A percentile compares a stretch with the other conserved stretches of the same genome.
Evolutionary conservation across 2,113 vertebrate genomes (phyloP).

Genomic region (Xiphophorus couchianus): DNA sequence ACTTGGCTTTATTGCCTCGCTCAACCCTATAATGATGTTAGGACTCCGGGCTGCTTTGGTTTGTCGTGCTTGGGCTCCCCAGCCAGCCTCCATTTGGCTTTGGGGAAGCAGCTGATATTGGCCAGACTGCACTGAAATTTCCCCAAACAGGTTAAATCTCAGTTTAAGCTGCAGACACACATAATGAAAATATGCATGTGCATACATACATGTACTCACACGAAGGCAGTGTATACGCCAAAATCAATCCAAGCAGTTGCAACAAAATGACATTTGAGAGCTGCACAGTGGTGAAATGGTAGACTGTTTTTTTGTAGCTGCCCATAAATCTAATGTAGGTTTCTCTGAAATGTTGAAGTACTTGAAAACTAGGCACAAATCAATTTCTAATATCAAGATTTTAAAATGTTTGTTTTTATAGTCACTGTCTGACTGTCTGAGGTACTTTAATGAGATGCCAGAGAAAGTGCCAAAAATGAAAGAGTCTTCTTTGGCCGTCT

Average conservation of each 20-base stretch:
- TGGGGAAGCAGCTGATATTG: conserved; percentile 69
- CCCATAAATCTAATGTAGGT: background rate
- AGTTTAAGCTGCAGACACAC: conserved; percentile 51
- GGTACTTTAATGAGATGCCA: too few species aligned
- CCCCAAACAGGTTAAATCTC: conserved; percentile 73
- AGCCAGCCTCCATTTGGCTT: conserved; percentile 71
- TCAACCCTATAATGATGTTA: conserved; percentile 79
- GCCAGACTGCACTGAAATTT: conserved; percentile 69
- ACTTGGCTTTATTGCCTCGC: conserved; percentile 78
- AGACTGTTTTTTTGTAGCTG: background rate
- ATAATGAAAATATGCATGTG: conserved; percentile 28
- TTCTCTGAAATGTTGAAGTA: background rate
- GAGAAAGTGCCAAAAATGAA: background rate
- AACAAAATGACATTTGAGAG: background rate
- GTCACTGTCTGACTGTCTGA: background rate
- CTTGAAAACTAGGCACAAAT: background rate
- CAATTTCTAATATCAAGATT: background rate
- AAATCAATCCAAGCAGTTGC: background rate
- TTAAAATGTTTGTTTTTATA: background rate
- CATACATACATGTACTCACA: conserved; percentile 1
- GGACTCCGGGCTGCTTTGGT: conserved; percentile 71
- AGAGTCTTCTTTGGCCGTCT: background rate
- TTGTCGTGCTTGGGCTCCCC: conserved; percentile 68
- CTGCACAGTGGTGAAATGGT: background rate
- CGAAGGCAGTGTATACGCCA: background rate